Percentiles rank a stretch among this genome's conserved stretches.
phyloP scores from a whole-genome alignment of 2,888 invertebrate species.

The Anodontia alba region DNA sequence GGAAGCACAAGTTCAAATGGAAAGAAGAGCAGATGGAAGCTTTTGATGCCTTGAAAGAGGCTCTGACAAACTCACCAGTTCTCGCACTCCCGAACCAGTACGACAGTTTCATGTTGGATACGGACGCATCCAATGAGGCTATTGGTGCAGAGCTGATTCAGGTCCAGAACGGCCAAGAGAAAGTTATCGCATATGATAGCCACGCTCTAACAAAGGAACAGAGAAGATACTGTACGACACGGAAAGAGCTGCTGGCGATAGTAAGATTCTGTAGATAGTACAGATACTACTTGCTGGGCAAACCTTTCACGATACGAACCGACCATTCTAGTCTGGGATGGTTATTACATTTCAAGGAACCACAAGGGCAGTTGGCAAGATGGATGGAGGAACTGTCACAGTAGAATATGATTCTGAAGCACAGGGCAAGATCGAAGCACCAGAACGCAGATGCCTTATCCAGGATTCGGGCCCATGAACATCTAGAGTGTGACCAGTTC shows the following conservation, averaged over 20 bases:
- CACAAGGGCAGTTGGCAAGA: constrained; percentile 26
- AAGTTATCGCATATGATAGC: constrained; percentile 28
- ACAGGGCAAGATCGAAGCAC: constrained; percentile 5
- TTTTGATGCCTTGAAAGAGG: constrained; percentile 19
- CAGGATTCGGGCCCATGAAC: neutral
- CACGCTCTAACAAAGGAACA: constrained; percentile 22
- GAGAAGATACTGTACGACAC: constrained; percentile 22
- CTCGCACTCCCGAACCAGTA: constrained; percentile 34
- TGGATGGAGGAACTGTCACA: constrained; percentile 29
- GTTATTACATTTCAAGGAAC: constrained; percentile 14
- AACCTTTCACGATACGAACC: constrained; percentile 15
- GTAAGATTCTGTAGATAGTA: constrained; percentile 8
- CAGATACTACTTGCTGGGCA: constrained; percentile 18
- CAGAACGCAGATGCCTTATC: constrained; percentile 16
- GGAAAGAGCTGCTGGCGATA: constrained; percentile 22
- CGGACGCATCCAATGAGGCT: constrained; percentile 41
- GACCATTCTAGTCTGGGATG: constrained; percentile 28
- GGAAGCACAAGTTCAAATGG: constrained; percentile 41
- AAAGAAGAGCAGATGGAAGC: constrained; percentile 23
- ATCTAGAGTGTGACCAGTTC: neutral
- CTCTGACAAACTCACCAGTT: constrained; percentile 27
- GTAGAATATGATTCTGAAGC: constrained; percentile 16
- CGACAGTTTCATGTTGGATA: constrained; percentile 33
- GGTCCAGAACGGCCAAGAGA: constrained; percentile 24
- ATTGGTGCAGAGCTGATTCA: constrained; percentile 36